These are phyloP conservation scores for Pristionchus fissidentatus DNA, from an alignment of 2,888 invertebrate genomes.

Conservation along the genomic window DNA sequence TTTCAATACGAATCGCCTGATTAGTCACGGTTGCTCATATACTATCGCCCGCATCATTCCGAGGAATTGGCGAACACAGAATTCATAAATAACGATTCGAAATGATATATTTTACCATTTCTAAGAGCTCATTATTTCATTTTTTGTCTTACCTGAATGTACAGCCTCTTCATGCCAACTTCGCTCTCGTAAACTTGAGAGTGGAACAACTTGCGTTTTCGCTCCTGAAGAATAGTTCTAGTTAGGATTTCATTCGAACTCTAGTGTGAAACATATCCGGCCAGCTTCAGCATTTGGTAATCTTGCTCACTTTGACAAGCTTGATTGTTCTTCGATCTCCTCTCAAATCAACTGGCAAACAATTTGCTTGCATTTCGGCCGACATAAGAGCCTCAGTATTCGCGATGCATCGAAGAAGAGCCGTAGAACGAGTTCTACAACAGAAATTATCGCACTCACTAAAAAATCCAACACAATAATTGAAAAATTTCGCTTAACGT, in stretches of 20 bases:
- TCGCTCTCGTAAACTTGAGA: conserved; percentile 82
- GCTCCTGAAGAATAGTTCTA: conserved; percentile 78
- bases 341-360: conserved; percentile 80
- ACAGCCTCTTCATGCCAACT: conserved; percentile 81
- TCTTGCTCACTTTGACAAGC: conserved; percentile 79
- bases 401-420: conserved; percentile 67
- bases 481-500: too few species aligned
- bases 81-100: too few species aligned
- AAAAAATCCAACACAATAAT: too few species aligned
- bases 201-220: conserved; percentile 82
- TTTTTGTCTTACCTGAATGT: conserved; percentile 77
- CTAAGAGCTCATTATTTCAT: not conserved
- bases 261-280: not conserved
- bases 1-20: too few species aligned
- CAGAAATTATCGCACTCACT: too few species aligned
- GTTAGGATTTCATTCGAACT: not conserved
- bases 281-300: not conserved
- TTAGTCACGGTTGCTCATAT: too few species aligned
- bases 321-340: conserved; percentile 80
- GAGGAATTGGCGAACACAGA: too few species aligned
- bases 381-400: conserved; percentile 77
- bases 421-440: conserved; percentile 52
- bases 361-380: conserved; percentile 78
- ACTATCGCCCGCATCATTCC: too few species aligned
- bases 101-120: too few species aligned